Percentiles rank a stretch among this genome's conserved stretches.
phyloP scores from a whole-genome alignment of 92 coral and sea anemone species.

The Chrysogorgia sp. region DNA sequence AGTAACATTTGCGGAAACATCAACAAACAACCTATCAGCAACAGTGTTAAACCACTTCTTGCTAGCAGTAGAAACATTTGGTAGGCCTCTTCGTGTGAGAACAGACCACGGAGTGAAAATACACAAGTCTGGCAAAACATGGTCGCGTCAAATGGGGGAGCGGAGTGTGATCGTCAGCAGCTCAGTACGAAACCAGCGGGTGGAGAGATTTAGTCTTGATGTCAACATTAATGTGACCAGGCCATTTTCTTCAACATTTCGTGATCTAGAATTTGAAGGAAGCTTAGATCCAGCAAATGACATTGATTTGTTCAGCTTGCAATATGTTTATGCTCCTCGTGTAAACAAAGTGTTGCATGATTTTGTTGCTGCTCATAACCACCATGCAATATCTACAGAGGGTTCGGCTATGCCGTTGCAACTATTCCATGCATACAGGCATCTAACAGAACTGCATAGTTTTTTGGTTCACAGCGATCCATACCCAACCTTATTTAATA shows the following conservation, averaged over 20 bases:
- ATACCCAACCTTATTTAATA: slow-evolving; percentile 41
- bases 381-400: slow-evolving; percentile 55
- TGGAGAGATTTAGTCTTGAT: slow-evolving; percentile 44
- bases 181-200: slow-evolving; percentile 53
- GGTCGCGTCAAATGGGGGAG: too few relatives aligned
- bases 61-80: slow-evolving; percentile 41
- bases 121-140: slow-evolving; percentile 48
- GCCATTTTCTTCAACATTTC: slow-evolving; percentile 45
- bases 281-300: slow-evolving; percentile 48
- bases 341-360: slow-evolving; percentile 55
- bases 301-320: slow-evolving; percentile 52
- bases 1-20: slow-evolving; percentile 55
- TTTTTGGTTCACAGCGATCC: slow-evolving; percentile 44
- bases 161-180: slow-evolving; percentile 55
- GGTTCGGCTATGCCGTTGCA: slow-evolving; percentile 54
- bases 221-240: too few relatives aligned
- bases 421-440: slow-evolving; percentile 54
- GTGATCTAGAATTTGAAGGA: slow-evolving; percentile 51
- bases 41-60: slow-evolving; percentile 49
- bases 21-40: slow-evolving; percentile 44
- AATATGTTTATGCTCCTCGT: slow-evolving; percentile 47
- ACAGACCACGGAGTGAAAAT: slow-evolving; percentile 56
- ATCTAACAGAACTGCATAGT: slow-evolving; percentile 49
- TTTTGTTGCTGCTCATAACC: too few relatives aligned
- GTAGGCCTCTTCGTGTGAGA: slow-evolving; percentile 48